These are phyloP conservation scores for Disparrhopalites patrizii DNA, from an alignment of 2,888 invertebrate species.

Conservation along the genomic window DNA sequence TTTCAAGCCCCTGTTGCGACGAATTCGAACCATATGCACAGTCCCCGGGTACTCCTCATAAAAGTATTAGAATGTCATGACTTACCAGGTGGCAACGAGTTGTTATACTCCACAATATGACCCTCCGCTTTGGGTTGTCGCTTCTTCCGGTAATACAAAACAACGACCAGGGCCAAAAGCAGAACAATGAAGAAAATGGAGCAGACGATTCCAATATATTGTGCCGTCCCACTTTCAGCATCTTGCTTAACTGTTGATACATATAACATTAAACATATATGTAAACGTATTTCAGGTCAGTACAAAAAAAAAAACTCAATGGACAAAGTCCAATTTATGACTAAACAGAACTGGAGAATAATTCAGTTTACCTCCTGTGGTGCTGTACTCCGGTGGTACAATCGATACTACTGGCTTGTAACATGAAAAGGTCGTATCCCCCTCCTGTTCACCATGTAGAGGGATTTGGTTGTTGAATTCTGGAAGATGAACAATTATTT, in stretches of 20 bases:
- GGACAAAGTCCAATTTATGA: neutral
- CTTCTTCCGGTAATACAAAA: conserved; percentile 77
- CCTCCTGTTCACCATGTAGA: conserved; percentile 12
- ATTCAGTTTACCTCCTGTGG: neutral
- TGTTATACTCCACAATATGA: too few species aligned
- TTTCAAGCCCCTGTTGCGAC: too few species aligned
- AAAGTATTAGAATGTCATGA: too few species aligned
- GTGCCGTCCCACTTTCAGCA: conserved; percentile 52
- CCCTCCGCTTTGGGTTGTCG: conserved; percentile 63
- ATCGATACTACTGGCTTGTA: neutral
- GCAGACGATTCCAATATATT: conserved; percentile 64
- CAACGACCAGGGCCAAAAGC: conserved; percentile 61
- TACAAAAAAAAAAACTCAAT: neutral
- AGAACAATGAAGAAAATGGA: conserved; percentile 62
- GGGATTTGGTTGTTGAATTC: conserved; percentile 40
- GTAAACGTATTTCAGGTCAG: too few species aligned
- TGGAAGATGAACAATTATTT: neutral
- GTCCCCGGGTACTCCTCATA: too few species aligned
- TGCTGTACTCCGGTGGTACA: neutral
- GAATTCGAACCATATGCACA: too few species aligned
- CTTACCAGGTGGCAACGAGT: too few species aligned
- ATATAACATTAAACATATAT: neutral
- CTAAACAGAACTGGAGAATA: neutral
- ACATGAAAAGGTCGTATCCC: conserved; percentile 11
- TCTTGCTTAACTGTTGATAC: conserved; percentile 17